Conservation (phyloP, 2,888 invertebrate genomes). For the Lasioglossum leucozonium region DNA sequence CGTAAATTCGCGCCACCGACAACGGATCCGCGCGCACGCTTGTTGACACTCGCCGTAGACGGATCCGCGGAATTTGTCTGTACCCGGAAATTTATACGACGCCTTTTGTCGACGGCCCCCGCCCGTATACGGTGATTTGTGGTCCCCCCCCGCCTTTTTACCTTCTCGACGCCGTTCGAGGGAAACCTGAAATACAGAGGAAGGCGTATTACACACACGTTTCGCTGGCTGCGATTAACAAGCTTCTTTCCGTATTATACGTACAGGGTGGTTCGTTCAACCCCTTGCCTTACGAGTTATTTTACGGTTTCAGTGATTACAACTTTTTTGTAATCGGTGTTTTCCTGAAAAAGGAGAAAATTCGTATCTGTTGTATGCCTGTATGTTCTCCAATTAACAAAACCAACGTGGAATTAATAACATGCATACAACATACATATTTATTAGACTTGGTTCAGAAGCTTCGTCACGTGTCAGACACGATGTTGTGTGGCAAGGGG, state of each 20-base stretch:
- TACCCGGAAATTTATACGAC: background rate
- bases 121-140: background rate
- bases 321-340: no score
- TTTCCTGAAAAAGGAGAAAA: no score
- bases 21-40: background rate
- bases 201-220: background rate
- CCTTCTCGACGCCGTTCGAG: background rate
- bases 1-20: conserved; percentile 6
- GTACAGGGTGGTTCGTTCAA: no score
- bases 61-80: conserved; percentile 4
- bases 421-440: no score
- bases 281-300: no score
- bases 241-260: background rate
- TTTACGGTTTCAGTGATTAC: no score
- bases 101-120: background rate
- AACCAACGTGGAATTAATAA: no score
- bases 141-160: background rate
- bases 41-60: background rate
- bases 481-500: no score
- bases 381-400: no score
- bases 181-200: background rate
- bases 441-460: no score
- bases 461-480: no score
- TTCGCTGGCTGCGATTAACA: background rate
- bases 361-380: no score